Conservation (phyloP, 2,888 invertebrate species). For the Eupithecia insigniata region DNA sequence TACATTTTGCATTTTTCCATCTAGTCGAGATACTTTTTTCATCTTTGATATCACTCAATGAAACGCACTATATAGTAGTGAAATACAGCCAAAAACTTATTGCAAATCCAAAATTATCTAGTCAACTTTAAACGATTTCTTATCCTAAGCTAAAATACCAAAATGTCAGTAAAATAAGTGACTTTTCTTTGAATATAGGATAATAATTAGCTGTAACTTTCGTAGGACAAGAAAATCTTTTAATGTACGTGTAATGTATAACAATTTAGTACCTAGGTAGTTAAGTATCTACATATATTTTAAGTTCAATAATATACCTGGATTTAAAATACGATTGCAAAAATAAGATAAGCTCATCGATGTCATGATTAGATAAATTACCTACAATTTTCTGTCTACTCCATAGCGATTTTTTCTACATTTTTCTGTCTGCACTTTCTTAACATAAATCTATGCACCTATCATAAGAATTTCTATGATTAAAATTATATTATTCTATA, state of each 20-base stretch:
- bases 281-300: conserved; percentile 14
- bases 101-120: conserved; percentile 81
- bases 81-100: conserved; percentile 69
- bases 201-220: conserved; percentile 22
- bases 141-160: conserved; percentile 75
- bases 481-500: conserved; percentile 6
- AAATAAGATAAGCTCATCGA: conserved; percentile 1
- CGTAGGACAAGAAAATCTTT: conserved; percentile 9
- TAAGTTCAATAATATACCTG: conserved; percentile 3
- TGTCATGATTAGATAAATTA: not conserved
- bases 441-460: not conserved
- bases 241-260: conserved; percentile 13
- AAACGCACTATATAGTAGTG: conserved; percentile 55
- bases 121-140: conserved; percentile 72
- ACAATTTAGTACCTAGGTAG: conserved; percentile 30
- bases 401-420: conserved; percentile 18
- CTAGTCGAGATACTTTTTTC: conserved; percentile 60
- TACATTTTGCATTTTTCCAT: conserved; percentile 58
- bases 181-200: conserved; percentile 44
- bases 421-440: conserved; percentile 18
- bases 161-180: conserved; percentile 60
- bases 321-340: not conserved
- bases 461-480: conserved; percentile 16
- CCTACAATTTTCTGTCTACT: not conserved
- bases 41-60: conserved; percentile 42